phyloP scores from a whole-genome alignment of 92 coral and sea anemone species.

The Phymanthus crucifer region DNA sequence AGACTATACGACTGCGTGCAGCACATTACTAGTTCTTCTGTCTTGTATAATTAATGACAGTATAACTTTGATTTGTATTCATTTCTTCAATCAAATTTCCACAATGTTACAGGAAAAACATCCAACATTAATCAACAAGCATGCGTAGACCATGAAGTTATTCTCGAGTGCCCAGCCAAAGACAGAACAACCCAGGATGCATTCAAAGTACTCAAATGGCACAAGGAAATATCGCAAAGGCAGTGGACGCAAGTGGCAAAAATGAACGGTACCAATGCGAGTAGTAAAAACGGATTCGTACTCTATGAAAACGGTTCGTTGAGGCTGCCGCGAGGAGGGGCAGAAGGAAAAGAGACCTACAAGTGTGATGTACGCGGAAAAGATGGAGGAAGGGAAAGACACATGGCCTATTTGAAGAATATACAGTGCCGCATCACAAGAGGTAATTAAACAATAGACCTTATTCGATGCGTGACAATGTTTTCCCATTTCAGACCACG shows the following conservation, averaged over 20 bases:
- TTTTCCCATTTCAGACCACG: no score
- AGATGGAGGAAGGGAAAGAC: neutral
- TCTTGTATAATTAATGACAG: no score
- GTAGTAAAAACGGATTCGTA: neutral
- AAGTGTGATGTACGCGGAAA: conserved; percentile 8
- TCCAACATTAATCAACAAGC: no score
- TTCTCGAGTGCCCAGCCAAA: conserved; percentile 31
- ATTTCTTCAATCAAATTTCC: no score
- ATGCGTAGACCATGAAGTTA: conserved; percentile 26
- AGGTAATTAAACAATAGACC: conserved; percentile 7
- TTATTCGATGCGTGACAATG: no score
- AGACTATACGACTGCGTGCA: no score
- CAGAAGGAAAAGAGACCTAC: conserved; percentile 8
- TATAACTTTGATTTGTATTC: no score
- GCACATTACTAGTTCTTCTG: no score
- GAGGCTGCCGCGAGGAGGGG: conserved; percentile 23
- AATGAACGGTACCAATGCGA: neutral
- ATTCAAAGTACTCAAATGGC: conserved; percentile 29
- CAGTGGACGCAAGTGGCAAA: conserved; percentile 15
- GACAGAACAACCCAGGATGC: conserved; percentile 30
- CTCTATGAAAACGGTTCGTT: conserved; percentile 40
- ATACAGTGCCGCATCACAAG: neutral
- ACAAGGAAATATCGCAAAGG: neutral
- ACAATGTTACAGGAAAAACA: no score
- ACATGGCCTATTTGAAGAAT: conserved; percentile 7